phyloP scores from a whole-genome alignment of 2,797 vertebrate genomes.

The Lerista edwardsae region DNA sequence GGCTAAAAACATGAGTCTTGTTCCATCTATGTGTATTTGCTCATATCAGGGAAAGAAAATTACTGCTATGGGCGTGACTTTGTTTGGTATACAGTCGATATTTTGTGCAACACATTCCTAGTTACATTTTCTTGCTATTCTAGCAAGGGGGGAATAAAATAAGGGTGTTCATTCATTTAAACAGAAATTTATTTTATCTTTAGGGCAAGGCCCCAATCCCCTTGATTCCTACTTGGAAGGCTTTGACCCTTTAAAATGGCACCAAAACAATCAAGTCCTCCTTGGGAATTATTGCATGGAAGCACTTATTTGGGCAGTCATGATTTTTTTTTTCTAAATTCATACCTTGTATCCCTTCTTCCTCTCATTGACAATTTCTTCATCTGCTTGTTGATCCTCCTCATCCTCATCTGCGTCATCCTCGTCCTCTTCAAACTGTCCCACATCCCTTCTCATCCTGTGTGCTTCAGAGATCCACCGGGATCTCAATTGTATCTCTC shows the following conservation, averaged over 20 bases:
- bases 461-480: conserved; percentile 80
- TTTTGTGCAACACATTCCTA: background rate
- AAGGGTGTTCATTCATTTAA: too few species aligned
- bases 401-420: background rate
- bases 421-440: conserved; percentile 13
- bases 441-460: conserved; percentile 53
- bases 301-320: background rate
- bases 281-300: background rate
- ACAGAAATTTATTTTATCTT: background rate
- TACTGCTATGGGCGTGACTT: background rate
- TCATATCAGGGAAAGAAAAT: conserved; percentile 6
- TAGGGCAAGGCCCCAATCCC: background rate
- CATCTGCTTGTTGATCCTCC: background rate
- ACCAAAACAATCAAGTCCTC: background rate
- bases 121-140: too few species aligned
- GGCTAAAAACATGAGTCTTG: background rate
- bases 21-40: background rate
- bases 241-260: background rate
- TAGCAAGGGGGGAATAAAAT: fast-evolving
- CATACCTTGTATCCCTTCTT: conserved; percentile 50
- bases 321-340: background rate
- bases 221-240: background rate
- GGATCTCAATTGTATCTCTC: conserved; percentile 81
- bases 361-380: too few species aligned
- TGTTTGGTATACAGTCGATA: too few species aligned